Base-by-base conservation (phyloP, 2,797 vertebrate species). In the Cossypha polioptera region DNA sequence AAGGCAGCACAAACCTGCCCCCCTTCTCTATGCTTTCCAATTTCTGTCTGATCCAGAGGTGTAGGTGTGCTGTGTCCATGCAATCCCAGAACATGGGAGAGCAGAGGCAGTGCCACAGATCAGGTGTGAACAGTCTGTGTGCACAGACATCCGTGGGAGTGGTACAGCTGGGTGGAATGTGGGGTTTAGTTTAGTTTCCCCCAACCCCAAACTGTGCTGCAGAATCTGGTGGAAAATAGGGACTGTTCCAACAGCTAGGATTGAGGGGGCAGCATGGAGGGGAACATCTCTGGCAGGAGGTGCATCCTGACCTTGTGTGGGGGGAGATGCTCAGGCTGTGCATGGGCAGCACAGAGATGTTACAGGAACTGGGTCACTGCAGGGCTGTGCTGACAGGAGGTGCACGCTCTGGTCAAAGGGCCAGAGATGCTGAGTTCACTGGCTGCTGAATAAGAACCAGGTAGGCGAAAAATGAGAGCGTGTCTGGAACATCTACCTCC, bases 41-140 rank as follows among this genome's bases (percentile, higher is more conserved):
- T 81, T 62, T 11, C 36, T 55, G 13, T 42, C 40, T 69, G 24
- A 48, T 58, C 16, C 33, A 51, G 19, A 74, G 26, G 16, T n/a
- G 12, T 3, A 2, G 5, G 17, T 14, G 10, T 28, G 2, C 13
- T 7, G 36, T 31, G 31, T 43, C 36, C 45, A 0, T 19, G 22
- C 51, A 13, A 3, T 22, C 29, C 51, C 75, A 35, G 43, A 7
- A 42, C 8, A 0, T 17, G 51, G 48, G 28, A 58, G 11, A 81
- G 86, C 38, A 26, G 42, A 38, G 85, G 63, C 3, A 24, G 21
- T 14, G 59, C 50, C 62, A 17, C 0, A 0, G 58, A 1, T 31
- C 26, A 4, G 68, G 5, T 4, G 19, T 51, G 55, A 29, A 2
- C 8, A 24, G 14, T 24, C 67, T 74, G 40, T 55, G 58, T n/a